These are phyloP conservation scores for Anas acuta DNA, from an alignment of 2,797 vertebrate species.

Conservation along the genomic window DNA sequence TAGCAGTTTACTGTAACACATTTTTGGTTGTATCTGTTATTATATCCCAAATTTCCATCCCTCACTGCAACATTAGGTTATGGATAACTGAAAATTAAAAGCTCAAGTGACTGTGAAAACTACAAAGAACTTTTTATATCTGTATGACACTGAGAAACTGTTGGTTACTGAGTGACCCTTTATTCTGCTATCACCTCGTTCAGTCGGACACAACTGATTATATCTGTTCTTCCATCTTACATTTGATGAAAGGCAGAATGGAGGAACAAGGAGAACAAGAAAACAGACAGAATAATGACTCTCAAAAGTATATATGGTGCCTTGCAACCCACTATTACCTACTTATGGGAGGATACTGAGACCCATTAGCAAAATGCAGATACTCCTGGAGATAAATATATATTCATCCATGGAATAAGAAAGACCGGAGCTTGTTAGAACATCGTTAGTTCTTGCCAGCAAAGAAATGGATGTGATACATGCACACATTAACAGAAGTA, in stretches of 20 bases:
- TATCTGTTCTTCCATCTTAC: neutral
- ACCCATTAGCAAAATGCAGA: neutral
- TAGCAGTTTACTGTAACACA: neutral
- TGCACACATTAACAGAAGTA: neutral
- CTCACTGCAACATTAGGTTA: neutral
- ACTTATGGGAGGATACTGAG: neutral
- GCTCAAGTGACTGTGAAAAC: neutral
- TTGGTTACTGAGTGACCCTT: neutral
- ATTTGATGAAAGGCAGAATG: neutral
- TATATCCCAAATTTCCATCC: neutral
- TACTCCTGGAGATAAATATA: neutral
- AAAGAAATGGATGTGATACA: neutral
- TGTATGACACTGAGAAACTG: neutral
- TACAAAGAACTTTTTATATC: neutral
- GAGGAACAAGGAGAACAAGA: neutral
- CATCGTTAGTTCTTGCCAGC: neutral
- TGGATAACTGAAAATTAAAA: neutral
- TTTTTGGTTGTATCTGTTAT: neutral
- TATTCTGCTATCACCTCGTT: neutral
- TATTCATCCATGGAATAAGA: neutral
- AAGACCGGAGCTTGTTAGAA: slow-evolving; percentile 12
- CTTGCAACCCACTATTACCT: neutral
- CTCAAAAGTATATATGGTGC: neutral
- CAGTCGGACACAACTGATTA: neutral
- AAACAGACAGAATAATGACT: neutral